Evolutionary conservation across 2,888 invertebrate species (phyloP).

Genomic region (Hyppa rectilinea): DNA sequence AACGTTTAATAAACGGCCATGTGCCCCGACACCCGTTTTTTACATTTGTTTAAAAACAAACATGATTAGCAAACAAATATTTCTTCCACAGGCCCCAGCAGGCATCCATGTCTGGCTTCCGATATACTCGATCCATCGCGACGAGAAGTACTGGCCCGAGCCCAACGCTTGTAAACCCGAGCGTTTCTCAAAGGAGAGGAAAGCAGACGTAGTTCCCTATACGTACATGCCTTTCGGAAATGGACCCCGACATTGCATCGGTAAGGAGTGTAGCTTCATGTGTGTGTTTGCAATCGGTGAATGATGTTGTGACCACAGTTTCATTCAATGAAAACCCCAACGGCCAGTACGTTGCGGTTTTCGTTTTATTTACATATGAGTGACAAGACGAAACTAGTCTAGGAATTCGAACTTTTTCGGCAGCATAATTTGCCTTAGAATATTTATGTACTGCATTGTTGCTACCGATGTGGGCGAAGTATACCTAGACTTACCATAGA

Average conservation of each 20-base stretch:
- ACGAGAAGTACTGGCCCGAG: slow-evolving; percentile 81
- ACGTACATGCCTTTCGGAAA: slow-evolving; percentile 85
- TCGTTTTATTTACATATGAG: background rate
- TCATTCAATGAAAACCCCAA: background rate
- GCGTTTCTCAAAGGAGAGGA: slow-evolving; percentile 74
- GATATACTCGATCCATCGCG: slow-evolving; percentile 82
- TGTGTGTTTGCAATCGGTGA: background rate
- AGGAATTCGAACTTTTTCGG: background rate
- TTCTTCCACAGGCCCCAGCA: slow-evolving; percentile 70
- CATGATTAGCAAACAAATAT: too few species aligned
- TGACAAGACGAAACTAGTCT: background rate
- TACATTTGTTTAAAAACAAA: too few species aligned
- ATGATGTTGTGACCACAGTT: background rate
- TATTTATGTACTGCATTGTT: background rate
- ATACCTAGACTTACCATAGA: background rate
- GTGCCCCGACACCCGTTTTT: too few species aligned
- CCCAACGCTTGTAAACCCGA: slow-evolving; percentile 75
- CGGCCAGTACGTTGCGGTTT: background rate
- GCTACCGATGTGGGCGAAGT: background rate
- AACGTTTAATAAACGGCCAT: too few species aligned
- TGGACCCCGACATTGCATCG: slow-evolving; percentile 86
- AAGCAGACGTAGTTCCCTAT: slow-evolving; percentile 77
- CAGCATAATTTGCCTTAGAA: background rate
- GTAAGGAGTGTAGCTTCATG: slow-evolving; percentile 65
- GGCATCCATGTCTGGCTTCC: slow-evolving; percentile 81